Base-by-base conservation (phyloP, 64 coral and sea anemone genomes). In the Anthopleura sola region DNA sequence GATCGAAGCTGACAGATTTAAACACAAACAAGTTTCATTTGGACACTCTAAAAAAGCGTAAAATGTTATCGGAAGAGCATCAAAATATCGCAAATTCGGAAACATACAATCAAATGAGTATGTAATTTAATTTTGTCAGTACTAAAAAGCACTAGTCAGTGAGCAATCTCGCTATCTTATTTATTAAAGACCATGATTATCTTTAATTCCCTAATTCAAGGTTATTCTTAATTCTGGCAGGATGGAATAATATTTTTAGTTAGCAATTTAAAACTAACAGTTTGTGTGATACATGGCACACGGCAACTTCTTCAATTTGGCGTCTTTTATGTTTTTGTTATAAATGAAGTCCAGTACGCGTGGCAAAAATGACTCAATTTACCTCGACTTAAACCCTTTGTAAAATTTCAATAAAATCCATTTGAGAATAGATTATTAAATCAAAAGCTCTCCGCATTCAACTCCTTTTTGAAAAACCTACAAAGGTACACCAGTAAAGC, bases 21-120 rank as follows among this genome's bases (percentile, higher is more conserved):
- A 53, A 48, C 76, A 38, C 76, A 47, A 44, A 79, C 37, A 79
- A 79, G 37, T 48, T 79, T 79, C 36, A 48, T 79, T 79, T 38
- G 24, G 44, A 38, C 36, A 79, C 76, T 44, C 20, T 23, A 48
- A 58, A 58, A 54, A 49, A 60, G 29, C 18, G 53, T 60, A 37
- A 47, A 83, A 54, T 55, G 50, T 56, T 83, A 81, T 81, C 78
- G 49, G 23, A 81, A 81, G 9, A 53, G 26, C 44, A 83, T 83
- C 82, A 83, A 56, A 56, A 83, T 83, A 83, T 83, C 82, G 50
- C 82, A 20, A 56, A 60, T 33, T 29, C 82, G 82, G 82, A 53
- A 56, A 57, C 28, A 44, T 8, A 82, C 80, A 48, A 82, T 76
- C 74, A 76, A 39, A 76, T 39, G 31, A 76, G 20, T 79, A 79